Evolutionary conservation across 2,888 invertebrate genomes (phyloP), one percentile per base, ranked within the genome.

Genomic region (Conus canariensis): DNA sequence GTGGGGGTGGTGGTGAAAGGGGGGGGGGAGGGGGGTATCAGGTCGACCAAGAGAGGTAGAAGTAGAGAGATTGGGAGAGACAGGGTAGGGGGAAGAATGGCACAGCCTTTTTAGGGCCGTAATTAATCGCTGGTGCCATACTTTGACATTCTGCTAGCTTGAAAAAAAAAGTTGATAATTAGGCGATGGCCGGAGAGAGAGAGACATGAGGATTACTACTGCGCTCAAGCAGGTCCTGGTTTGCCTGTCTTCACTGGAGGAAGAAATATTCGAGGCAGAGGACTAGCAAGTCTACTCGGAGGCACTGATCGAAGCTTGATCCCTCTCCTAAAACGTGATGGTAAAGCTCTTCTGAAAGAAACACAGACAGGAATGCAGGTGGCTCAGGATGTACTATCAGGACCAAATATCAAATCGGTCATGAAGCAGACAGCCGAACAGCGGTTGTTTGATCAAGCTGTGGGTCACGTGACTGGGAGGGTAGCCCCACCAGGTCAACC

Each of bases 271-370:
- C 45, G 82, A 56, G 82, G 82, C 3, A 56, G 56, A 45, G 82
- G 82, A 19, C 45, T 90, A 16, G 90, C 86, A 22, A 86, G 30
- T 64, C 88, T 90, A 0, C 80, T 88, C 10, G 86, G 80, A 5
- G 86, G 86, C 1, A 16, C 89, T 6, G 86, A 80, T 14, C 45
- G 90, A 3, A 80, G 22, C 30, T 25, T 89, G 8, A 25, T 90
- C 2, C 90, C 67, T 12, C 22, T 88, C 45, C 16, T 82, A 25
- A 89, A 88, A 87, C 60, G 86, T 56, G 88, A 80, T 9, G 90
- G 88, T 9, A 86, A 90, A 58, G 83, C 82, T 14, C 16, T 90
- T 25, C 70, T 89, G 25, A 85, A 82, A 22, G 89, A 89, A 59
- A 8, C 67, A 1, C 56, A 56, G 9, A 83, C 83, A 5, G 89